phyloP scores from a whole-genome alignment of 2,888 invertebrate species.

The Piscicola geometra region DNA sequence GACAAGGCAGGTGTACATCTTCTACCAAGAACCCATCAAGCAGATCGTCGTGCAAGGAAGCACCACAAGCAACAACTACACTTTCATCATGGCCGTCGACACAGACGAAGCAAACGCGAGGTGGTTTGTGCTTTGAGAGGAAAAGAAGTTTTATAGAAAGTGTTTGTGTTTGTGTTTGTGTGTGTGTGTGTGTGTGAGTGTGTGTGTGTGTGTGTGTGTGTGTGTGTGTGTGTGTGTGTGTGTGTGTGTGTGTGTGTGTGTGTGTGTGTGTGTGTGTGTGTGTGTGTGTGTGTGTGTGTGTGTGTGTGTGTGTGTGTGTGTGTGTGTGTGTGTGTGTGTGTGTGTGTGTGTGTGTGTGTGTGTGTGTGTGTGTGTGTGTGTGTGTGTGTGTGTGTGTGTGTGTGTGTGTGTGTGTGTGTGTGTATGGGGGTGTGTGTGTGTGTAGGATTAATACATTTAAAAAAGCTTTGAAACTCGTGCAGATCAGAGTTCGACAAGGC shows the following conservation, averaged over 20 bases:
- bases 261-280: too few species aligned
- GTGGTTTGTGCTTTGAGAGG: not conserved
- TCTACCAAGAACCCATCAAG: constrained; percentile 38
- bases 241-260: too few species aligned
- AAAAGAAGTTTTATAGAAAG: not conserved
- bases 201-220: too few species aligned
- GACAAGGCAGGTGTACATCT: constrained; percentile 36
- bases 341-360: too few species aligned
- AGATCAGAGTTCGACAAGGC: constrained; percentile 43
- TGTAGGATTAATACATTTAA: not conserved
- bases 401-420: too few species aligned
- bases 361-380: too few species aligned
- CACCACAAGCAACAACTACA: constrained; percentile 35
- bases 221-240: too few species aligned
- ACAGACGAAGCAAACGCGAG: constrained; percentile 39
- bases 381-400: too few species aligned
- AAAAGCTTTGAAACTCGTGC: not conserved
- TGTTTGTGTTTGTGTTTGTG: not conserved
- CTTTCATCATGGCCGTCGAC: constrained; percentile 43
- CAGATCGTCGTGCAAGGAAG: constrained; percentile 37
- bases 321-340: too few species aligned
- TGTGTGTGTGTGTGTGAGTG: not conserved
- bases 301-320: not conserved
- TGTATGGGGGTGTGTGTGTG: too few species aligned
- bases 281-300: too few species aligned